Conservation (phyloP, 1,140 invertebrate species). For the Eumaeus atala region DNA sequence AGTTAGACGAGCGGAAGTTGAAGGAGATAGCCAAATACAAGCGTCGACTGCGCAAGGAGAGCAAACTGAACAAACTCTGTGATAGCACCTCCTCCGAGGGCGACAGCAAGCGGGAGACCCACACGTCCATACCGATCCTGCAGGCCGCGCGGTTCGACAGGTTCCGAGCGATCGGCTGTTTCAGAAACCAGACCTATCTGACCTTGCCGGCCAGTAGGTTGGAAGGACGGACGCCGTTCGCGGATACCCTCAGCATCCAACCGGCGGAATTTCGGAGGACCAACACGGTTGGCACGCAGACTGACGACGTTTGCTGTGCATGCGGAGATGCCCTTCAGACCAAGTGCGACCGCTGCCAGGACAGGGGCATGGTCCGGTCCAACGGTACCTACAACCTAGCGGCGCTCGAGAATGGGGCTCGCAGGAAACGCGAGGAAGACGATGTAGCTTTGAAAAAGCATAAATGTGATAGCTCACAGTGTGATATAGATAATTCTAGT, state of each 20-base stretch:
- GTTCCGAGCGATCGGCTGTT: conserved; percentile 61
- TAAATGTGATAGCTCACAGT: conserved; percentile 71
- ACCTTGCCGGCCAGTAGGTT: too few species aligned
- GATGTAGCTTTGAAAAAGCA: conserved; percentile 52
- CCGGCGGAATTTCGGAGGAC: conserved; percentile 55
- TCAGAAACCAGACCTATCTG: conserved; percentile 63
- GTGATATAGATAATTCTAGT: conserved; percentile 62
- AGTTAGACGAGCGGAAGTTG: conserved; percentile 51
- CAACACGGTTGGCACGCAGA: conserved; percentile 62
- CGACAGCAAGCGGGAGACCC: conserved; percentile 47
- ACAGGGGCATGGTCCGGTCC: conserved; percentile 48
- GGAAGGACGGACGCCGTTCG: conserved; percentile 47
- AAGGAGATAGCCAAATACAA: conserved; percentile 71
- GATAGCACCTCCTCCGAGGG: conserved; percentile 62
- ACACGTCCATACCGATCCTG: conserved; percentile 70
- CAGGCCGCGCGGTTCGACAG: conserved; percentile 69
- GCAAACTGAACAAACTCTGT: conserved; percentile 52
- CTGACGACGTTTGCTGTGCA: conserved; percentile 53
- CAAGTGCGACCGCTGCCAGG: conserved; percentile 42
- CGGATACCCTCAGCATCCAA: conserved; percentile 38
- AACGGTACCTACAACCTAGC: conserved; percentile 57
- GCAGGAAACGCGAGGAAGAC: conserved; percentile 44
- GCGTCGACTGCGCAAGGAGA: conserved; percentile 61
- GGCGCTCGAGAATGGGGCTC: conserved; percentile 36
- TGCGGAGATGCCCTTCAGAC: conserved; percentile 48